Evolutionary conservation across 2,113 vertebrate species (phyloP), one percentile per base, ranked within the genome.

Genomic region (Anser brachyrhynchus): DNA sequence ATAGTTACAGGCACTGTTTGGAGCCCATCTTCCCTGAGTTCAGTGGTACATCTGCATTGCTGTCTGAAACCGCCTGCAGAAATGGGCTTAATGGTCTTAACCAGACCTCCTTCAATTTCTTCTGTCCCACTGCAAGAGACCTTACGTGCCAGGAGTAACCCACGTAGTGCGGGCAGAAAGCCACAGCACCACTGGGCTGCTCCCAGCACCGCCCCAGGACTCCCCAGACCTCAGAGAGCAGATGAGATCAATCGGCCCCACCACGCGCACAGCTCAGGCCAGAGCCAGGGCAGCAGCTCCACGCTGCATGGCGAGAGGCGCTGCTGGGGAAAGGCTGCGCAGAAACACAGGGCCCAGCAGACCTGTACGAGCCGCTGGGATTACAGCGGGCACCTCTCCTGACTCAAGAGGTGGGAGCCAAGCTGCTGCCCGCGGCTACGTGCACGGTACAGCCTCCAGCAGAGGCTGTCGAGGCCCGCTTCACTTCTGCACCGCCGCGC

Each of bases 251-350:
- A 92, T 64, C 74, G 72, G 61, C 66, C 0, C 0, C 78, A 79
- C 14, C 59, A 19, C 35, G 39, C 1, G 31, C 0, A 0, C 84
- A 69, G 54, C 1, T 1, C 67, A 62, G 65, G 83, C 72, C 57
- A 90, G 79, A 57, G 65, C 23, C 62, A 25, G 31, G 54, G 71
- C 75, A 66, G 88, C 65, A 78, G 84, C 61, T 9, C 69, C 14
- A 69, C 16, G 58, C 86, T 57, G 71, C 25, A 11, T 0, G 0
- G 5, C 19, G 39, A 10, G 29, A 95, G 67, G 62, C 0, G 0
- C 61, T 84, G 70, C 51, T 76, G 86, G 37, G 18, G 58, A 39
- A 59, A 61, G 25, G 64, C 4, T n/a, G n/a, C 77, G 66, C 46
- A 77, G 66, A 59, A 79, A 84, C 39, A 86, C 44, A 80, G 25